Base-by-base conservation (phyloP, 1,140 invertebrate species). In the Cheumatopsyche charites region DNA sequence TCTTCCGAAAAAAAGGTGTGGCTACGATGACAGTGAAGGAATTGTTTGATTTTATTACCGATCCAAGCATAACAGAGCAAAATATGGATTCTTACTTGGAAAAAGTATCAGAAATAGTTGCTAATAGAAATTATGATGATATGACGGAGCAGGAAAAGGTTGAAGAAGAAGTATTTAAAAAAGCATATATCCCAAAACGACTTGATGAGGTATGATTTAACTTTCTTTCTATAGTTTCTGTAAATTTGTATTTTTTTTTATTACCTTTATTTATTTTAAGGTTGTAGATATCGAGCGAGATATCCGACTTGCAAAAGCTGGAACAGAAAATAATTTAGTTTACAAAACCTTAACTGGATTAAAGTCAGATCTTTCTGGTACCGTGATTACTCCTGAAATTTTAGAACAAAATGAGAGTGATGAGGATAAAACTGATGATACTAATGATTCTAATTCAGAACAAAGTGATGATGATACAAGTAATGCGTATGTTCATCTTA, bases 31-130 rank as follows among this genome's bases (percentile, higher is more conserved):
- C 91, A 0, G 88, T 97, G 0, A 95, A 95, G 78, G 90, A 94
- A 77, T 82, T 99, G 52, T 99, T 99, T 87, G 93, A 98, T 80
- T 98, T 98, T 79, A 92, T 99, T 45, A 98, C 95, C 1, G 95
- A 98, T 85, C 87, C 92, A 36, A 91, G 88, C 3, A 91, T 99
- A 58, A 93, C 87, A 47, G 89, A 91, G 70, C 82, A 86, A 5
- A 97, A 98, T 82, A 90, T 94, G 83, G 92, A 96, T 73, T 87
- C 88, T 73, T 92, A 90, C 79, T 81, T 95, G 47, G 89, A 94
- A 75, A 84, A 83, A 76, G 84, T 94, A 47, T 89, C 92, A 1
- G 88, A 91, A 73, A 85, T 86, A 73, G 88, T 89, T 13, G 85
- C 87, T 1, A 82, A 88, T 71, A 82, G 87, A 61, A 83, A 86